A percentile compares a stretch with the other conserved stretches of the same genome.
These are phyloP conservation scores for Zootoca vivipara DNA, from an alignment of 2,113 vertebrate genomes.

Conservation along the genomic window DNA sequence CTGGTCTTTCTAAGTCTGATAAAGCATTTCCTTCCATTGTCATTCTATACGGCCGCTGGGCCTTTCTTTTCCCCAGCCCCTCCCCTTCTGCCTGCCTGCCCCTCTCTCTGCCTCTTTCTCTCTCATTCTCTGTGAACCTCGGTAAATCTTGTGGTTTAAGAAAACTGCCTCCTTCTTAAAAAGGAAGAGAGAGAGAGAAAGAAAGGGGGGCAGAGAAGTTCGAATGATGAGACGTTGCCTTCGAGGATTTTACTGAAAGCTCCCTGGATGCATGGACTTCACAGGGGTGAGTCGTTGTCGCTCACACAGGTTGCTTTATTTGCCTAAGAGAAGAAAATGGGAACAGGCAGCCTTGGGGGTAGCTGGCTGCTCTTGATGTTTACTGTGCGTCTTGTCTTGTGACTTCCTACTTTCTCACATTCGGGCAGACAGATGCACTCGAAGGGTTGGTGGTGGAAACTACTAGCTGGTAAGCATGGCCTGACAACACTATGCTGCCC, in stretches of 20 bases:
- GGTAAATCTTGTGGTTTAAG: conserved; percentile 67
- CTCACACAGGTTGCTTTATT: fast-evolving
- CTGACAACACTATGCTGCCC: neutral
- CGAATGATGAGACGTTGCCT: conserved; percentile 60
- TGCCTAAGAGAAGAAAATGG: fast-evolving
- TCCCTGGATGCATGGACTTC: conserved; percentile 70
- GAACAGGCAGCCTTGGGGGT: neutral
- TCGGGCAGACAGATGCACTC: neutral
- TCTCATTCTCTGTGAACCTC: conserved; percentile 59
- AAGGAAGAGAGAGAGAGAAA: neutral
- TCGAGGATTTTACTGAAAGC: conserved; percentile 48
- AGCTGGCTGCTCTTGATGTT: neutral
- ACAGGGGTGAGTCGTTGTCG: conserved; percentile 63
- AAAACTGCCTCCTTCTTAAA: conserved; percentile 47
- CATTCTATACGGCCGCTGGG: conserved; percentile 71
- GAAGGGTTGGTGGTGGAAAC: neutral
- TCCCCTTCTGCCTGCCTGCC: conserved; percentile 61
- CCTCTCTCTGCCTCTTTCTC: conserved; percentile 32
- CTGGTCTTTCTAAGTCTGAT: conserved; percentile 68
- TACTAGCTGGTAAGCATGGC: neutral
- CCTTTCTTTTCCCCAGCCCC: conserved; percentile 58
- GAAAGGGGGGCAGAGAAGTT: neutral
- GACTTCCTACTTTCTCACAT: neutral
- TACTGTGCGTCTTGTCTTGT: neutral
- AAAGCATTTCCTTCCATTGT: conserved; percentile 77